Evolutionary conservation across 2,113 vertebrate genomes (phyloP), one percentile per base, ranked within the genome.

Genomic region (Onychostoma macrolepis): DNA sequence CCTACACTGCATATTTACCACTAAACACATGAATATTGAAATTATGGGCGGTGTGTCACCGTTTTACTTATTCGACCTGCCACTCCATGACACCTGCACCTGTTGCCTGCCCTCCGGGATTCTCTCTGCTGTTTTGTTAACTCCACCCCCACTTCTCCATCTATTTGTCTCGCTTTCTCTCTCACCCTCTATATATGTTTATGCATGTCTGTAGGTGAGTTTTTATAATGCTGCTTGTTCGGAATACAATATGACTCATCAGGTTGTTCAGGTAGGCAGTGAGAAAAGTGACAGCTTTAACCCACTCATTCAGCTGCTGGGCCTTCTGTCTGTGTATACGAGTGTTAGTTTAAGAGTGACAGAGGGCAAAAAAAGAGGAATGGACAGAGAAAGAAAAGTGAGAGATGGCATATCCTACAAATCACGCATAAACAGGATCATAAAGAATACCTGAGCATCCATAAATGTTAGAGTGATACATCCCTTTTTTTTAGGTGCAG

Each of bases 1-100:
- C 72, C 74, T 58, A 80, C 88, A 7, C 86, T 86, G 84, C 72
- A 87, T 87, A 87, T 89, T 89, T 87, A 89, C 86, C 83, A 75
- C 30, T 13, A 7, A 85, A 80, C 61, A 71, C 80, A 89, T 80
- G 53, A 78, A 87, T 80, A 80, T 79, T 79, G 72, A 87, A 88
- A 86, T 50, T 83, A 74, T 65, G 85, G 69, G 80, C 80, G 86
- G 77, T 75, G 50, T 58, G 69, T 76, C 38, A 50, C 67, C 38
- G 21, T 26, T 75, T 72, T 75, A 41, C 67, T 45, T 81, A 67
- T 58, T 72, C 50, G 17, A 61, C 56, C 65, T 77, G 76, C 28
- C 38, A 67, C 86, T 86, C 83, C 43, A 65, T 76, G 80, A 33
- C 12, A 82, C 81, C 61, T 63, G n/a, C 53, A 65, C 84, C 74